These are phyloP conservation scores for Etheostoma nigrum DNA, from an alignment of 2,797 vertebrate species.

Conservation along the genomic window DNA sequence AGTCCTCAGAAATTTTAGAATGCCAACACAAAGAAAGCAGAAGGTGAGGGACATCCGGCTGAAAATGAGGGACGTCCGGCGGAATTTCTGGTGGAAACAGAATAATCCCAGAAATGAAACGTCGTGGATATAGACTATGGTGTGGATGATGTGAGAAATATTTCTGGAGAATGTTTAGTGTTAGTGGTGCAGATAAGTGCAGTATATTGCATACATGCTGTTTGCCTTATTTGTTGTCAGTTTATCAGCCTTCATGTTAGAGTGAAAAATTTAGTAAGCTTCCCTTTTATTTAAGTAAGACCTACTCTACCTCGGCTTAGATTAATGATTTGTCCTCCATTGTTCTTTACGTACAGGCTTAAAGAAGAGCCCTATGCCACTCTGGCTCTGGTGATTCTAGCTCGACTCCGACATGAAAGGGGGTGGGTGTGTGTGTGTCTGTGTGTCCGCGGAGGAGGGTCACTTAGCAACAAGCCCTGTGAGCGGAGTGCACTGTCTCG, in stretches of 20 bases:
- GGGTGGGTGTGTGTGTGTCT: neutral
- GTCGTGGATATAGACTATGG: neutral
- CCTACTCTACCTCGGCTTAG: constrained; percentile 20
- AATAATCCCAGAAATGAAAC: neutral
- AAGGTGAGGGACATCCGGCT: no score
- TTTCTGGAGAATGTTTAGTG: neutral
- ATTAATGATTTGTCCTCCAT: constrained; percentile 37
- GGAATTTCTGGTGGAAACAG: no score
- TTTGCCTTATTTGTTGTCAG: constrained; percentile 15
- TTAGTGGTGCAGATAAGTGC: neutral
- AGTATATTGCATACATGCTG: neutral
- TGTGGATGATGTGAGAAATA: neutral
- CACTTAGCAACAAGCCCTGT: constrained; percentile 72
- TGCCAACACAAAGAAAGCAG: no score
- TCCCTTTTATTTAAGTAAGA: constrained; percentile 23
- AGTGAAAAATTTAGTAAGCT: constrained; percentile 10
- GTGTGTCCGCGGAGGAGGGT: constrained; percentile 32
- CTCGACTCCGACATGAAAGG: constrained; percentile 55
- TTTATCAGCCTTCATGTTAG: constrained; percentile 17
- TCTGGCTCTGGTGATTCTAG: constrained; percentile 73
- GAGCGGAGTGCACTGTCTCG: constrained; percentile 38
- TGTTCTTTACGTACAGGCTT: constrained; percentile 51
- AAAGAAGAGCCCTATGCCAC: constrained; percentile 64
- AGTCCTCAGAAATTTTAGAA: no score
- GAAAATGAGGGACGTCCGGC: no score